These are phyloP conservation scores for Acleris laterana DNA, from an alignment of 2,888 invertebrate genomes.

Conservation along the genomic window DNA sequence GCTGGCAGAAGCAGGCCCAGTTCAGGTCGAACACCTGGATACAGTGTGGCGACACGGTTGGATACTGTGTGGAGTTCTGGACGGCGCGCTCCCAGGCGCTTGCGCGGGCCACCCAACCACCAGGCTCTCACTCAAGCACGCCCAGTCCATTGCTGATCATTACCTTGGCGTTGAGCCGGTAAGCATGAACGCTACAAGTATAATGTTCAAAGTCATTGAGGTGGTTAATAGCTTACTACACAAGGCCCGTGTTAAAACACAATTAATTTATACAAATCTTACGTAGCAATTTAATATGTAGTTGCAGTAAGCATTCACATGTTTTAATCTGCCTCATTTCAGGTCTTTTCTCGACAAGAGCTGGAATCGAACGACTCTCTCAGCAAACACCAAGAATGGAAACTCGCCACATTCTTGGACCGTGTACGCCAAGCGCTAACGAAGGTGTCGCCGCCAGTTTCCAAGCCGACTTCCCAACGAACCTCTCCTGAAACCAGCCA, in stretches of 20 bases:
- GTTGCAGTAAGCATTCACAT: too few species aligned
- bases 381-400: slow-evolving; percentile 82
- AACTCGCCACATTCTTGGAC: slow-evolving; percentile 80
- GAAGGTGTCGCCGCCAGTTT: slow-evolving; percentile 72
- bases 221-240: not conserved
- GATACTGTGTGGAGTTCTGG: slow-evolving; percentile 84
- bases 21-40: slow-evolving; percentile 74
- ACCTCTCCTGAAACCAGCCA: slow-evolving; percentile 67
- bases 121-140: slow-evolving; percentile 75
- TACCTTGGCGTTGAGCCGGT: slow-evolving; percentile 86
- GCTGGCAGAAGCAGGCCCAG: slow-evolving; percentile 70
- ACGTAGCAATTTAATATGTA: too few species aligned
- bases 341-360: slow-evolving; percentile 85
- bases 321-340: slow-evolving; percentile 49
- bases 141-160: slow-evolving; percentile 85
- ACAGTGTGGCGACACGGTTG: slow-evolving; percentile 86
- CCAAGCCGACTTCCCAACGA: slow-evolving; percentile 64
- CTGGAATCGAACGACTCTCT: slow-evolving; percentile 77
- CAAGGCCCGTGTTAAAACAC: too few species aligned
- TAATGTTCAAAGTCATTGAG: not conserved
- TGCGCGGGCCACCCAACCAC: slow-evolving; percentile 84
- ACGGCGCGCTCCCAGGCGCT: slow-evolving; percentile 85
- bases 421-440: slow-evolving; percentile 74
- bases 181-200: slow-evolving; percentile 44
- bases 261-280: too few species aligned